Evolutionary conservation across 2,888 invertebrate genomes (phyloP), one percentile per base, ranked within the genome.

Genomic region (Hedya salicella): DNA sequence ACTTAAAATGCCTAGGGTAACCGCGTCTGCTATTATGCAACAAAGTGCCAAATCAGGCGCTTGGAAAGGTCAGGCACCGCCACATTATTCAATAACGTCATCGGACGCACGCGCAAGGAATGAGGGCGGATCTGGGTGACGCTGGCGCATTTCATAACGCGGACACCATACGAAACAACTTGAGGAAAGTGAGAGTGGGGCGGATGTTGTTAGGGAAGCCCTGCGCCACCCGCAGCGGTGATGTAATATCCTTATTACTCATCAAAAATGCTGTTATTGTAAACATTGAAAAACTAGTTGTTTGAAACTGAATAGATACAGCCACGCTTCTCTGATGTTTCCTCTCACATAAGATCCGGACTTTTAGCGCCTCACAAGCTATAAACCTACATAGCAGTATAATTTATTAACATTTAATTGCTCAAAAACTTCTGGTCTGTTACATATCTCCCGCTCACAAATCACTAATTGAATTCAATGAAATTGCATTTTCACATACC

Each of bases 401-500:
- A 56, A 56, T 57, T 56, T 56, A 56, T 42, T 57, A 56, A 42
- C 60, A 53, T 65, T 65, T 60, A 60, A 66, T 53, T 66, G 53
- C 65, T 66, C 42, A 16, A 16, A 39, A 36, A 59, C 17, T 42
- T 57, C 49, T 59, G 63, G 54, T 67, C 67, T 63, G 70, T 70
- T 71, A 70, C 42, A 65, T 73, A 73, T 75, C 75, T 78, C 75
- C 71, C 76, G 71, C 70, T 70, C 48, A 69, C 67, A 69, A 70
- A 71, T 75, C 73, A 70, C 72, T 80, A 72, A 80, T 78, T 81
- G 73, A 76, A 77, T 78, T 76, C 77, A 77, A 82, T 84, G 82
- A 84, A 83, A 83, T 73, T 80, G 78, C 78, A 82, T 85, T 86
- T 89, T 88, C 87, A 82, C 85, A 83, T 80, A 59, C 65, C 36